Base-by-base conservation (phyloP, 2,797 vertebrate genomes). In the Bryconaethiops microstoma region DNA sequence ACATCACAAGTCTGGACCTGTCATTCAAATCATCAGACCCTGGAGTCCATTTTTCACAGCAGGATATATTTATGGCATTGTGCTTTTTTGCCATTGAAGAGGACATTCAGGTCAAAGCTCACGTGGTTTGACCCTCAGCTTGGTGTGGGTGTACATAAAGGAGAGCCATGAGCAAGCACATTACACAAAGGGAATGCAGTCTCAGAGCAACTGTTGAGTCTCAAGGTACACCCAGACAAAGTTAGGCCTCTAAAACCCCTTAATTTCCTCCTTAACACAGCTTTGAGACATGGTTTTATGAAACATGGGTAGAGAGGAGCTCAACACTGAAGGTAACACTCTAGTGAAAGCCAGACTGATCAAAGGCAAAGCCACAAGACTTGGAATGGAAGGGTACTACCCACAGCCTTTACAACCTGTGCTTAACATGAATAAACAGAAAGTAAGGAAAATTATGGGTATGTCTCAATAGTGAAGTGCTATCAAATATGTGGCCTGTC, bases 241-340 rank as follows among this genome's bases (percentile, higher is more conserved):
- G 91, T 92, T 90, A 90, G 85, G 89, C 91, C 87, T 82, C 89
- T 91, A 87, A 82, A 93, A 92, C 91, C 90, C 90, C 91, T 91
- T 93, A 84, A 93, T 95, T 95, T 94, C 91, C 91, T 93, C 90
- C 88, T 93, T 93, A 90, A 91, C 92, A 89, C 87, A 90, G 86
- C 85, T 89, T 85, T 86, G 87, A 91, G 89, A 87, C 72, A 82
- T 87, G 78, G 84, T 83, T 86, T 85, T 83, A 60, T 72, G 85
- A 84, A 91, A 79, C 89, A 90, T 92, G 91, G 88, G 86, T 87
- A 88, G 87, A 88, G 83, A 74, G 40, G 84, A 91, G 92, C 88
- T 92, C 90, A 93, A 91, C 93, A 93, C 92, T 94, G 92, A 94
- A 89, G 65, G 87, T 82, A 86, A 92, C 70, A 87, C 91, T 93